phyloP scores from a whole-genome alignment of 2,113 vertebrate species.

The Stegastes partitus region DNA sequence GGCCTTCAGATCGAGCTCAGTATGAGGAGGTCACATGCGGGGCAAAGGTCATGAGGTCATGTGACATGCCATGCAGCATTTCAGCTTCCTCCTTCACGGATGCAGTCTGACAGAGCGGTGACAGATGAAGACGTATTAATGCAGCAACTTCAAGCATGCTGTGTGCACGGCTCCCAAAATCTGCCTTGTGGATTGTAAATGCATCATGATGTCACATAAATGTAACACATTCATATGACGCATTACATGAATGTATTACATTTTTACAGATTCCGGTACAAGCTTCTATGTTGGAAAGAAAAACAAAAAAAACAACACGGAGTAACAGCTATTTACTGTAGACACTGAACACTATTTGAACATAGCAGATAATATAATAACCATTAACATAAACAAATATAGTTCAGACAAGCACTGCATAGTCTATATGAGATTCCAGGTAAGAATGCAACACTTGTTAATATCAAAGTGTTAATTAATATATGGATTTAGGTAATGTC shows the following conservation, averaged over 20 bases:
- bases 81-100: slow-evolving; percentile 18
- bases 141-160: slow-evolving; percentile 31
- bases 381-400: slow-evolving; percentile 83
- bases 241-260: slow-evolving; percentile 34
- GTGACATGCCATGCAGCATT: slow-evolving; percentile 65
- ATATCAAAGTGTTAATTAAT: slow-evolving; percentile 83
- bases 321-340: slow-evolving; percentile 82
- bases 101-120: slow-evolving; percentile 24
- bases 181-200: slow-evolving; percentile 40
- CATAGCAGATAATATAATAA: slow-evolving; percentile 84
- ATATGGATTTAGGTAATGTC: slow-evolving; percentile 71
- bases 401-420: slow-evolving; percentile 84
- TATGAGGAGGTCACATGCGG: slow-evolving; percentile 61
- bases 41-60: slow-evolving; percentile 57
- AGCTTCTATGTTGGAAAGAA: slow-evolving; percentile 86
- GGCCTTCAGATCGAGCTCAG: slow-evolving; percentile 37
- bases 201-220: slow-evolving; percentile 2
- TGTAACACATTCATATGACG: slow-evolving; percentile 20
- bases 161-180: slow-evolving; percentile 27
- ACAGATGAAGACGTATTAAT: slow-evolving; percentile 40
- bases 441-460: slow-evolving; percentile 66
- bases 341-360: slow-evolving; percentile 86
- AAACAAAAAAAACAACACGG: no score
- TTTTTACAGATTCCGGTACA: slow-evolving; percentile 55
- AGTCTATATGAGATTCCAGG: slow-evolving; percentile 83